Percentiles rank a stretch among this genome's conserved stretches.
Evolutionary conservation across 2,888 invertebrate genomes (phyloP).

Genomic region (Drosophila stalkeri): DNA sequence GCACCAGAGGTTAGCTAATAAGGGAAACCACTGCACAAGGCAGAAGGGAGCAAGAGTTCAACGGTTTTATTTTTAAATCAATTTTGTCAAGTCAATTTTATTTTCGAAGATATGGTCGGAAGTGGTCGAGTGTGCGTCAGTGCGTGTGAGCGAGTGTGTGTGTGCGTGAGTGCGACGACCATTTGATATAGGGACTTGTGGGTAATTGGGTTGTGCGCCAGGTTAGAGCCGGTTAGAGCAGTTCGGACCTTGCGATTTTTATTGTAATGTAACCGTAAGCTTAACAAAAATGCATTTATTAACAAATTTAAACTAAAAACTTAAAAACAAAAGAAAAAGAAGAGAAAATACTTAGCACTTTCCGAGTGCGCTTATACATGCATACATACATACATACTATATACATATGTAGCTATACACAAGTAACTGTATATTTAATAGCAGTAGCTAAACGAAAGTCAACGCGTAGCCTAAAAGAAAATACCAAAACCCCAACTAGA

Average conservation of each 20-base stretch:
- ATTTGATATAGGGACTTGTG: conserved; percentile 8
- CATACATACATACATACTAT: conserved; percentile 39
- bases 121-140: not conserved
- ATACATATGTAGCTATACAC: conserved; percentile 56
- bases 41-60: not conserved
- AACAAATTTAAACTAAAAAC: conserved; percentile 51
- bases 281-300: conserved; percentile 77
- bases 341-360: conserved; percentile 39
- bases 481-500: conserved; percentile 39
- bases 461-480: conserved; percentile 46
- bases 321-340: not conserved
- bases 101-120: not conserved
- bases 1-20: not conserved
- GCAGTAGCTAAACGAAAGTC: conserved; percentile 58
- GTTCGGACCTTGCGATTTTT: conserved; percentile 65
- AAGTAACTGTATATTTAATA: conserved; percentile 57
- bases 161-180: conserved; percentile 22
- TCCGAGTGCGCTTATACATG: conserved; percentile 37
- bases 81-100: conserved; percentile 50
- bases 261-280: conserved; percentile 72
- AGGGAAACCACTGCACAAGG: not conserved
- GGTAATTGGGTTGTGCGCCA: conserved; percentile 54
- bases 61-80: conserved; percentile 20
- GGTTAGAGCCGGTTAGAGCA: conserved; percentile 38
- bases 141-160: not conserved